Base-by-base conservation (phyloP, 2,113 vertebrate species). In the Hippoglossus stenolepis region DNA sequence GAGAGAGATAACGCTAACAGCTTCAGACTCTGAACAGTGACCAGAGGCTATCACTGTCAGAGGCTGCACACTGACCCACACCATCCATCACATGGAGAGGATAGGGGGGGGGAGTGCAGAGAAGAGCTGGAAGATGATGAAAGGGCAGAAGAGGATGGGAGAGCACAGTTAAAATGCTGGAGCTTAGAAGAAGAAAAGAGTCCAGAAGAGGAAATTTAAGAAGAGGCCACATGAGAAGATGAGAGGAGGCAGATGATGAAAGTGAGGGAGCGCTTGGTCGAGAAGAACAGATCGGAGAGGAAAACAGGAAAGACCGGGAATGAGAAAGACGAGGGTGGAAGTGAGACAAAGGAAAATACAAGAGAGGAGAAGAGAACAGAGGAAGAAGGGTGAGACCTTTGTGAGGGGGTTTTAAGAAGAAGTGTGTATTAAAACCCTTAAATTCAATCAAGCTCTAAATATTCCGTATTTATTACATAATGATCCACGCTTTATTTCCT, bases 21-120 rank as follows among this genome's bases (percentile, higher is more conserved):
- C 67, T 67, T 35, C 63, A 75, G 84, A 84, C 74, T 86, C 54
- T 76, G 83, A 89, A 64, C 70, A 53, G 69, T 86, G 87, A 88
- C 87, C 87, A 84, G 65, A 86, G 78, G 84, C 77, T 84, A 90
- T 91, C 85, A 85, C 75, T 85, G 86, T 85, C 86, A 89, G 79
- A 77, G 65, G 74, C 81, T 73, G 71, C 66, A 66, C 70, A 73
- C 84, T 77, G 83, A 88, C 81, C 87, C 54, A 56, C 58, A 62
- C 54, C 70, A 89, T 92, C 88, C 70, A 85, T 92, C 91, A 93
- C 54, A 24, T 12, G 17, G 45, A 60, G 49, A 21, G 31, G 35
- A 70, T 15, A 43, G 28, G 18, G 54, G 18, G 54, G 53, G 45
- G 31, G 31, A 31, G 31, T 6, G 31, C 31, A 7, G 31, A 31